These are phyloP conservation scores for Thinocorus orbignyianus DNA, from an alignment of 2,113 vertebrate species.

Conservation along the genomic window DNA sequence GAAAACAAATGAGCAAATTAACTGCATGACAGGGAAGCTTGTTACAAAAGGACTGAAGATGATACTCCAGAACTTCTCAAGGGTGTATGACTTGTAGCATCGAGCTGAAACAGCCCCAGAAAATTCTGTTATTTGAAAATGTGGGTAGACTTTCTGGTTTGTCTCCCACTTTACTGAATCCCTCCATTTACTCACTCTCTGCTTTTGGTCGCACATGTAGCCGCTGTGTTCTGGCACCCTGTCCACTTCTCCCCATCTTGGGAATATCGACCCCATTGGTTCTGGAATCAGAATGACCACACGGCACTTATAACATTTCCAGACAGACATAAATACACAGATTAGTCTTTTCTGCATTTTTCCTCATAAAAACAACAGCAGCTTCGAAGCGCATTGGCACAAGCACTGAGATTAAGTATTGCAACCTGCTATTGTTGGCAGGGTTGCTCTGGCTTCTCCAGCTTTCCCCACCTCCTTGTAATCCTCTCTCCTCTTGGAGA, in stretches of 20 bases:
- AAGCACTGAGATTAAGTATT: constrained; percentile 75
- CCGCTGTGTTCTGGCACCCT: not conserved
- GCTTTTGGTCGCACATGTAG: not conserved
- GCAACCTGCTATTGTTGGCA: constrained; percentile 83
- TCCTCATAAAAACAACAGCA: constrained; percentile 84
- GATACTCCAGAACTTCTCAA: not conserved
- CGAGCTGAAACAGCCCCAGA: not conserved
- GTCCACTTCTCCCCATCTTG: constrained; percentile 59
- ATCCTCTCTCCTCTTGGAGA: constrained; percentile 72
- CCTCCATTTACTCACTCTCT: constrained; percentile 11
- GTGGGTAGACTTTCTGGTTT: not conserved
- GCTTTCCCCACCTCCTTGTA: constrained; percentile 66
- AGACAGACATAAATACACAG: constrained; percentile 83
- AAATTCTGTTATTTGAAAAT: not conserved
- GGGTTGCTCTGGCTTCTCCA: constrained; percentile 65
- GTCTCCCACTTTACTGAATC: constrained; percentile 5
- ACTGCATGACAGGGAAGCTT: not conserved
- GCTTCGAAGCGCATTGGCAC: constrained; percentile 74
- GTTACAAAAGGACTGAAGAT: not conserved
- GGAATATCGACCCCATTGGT: constrained; percentile 62
- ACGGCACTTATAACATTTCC: constrained; percentile 75
- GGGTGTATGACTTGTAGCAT: not conserved
- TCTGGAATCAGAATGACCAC: constrained; percentile 72
- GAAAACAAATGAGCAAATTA: not conserved
- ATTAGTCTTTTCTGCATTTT: constrained; percentile 80